These are phyloP conservation scores for Aptenodytes patagonicus DNA, from an alignment of 2,113 vertebrate genomes.

Conservation along the genomic window DNA sequence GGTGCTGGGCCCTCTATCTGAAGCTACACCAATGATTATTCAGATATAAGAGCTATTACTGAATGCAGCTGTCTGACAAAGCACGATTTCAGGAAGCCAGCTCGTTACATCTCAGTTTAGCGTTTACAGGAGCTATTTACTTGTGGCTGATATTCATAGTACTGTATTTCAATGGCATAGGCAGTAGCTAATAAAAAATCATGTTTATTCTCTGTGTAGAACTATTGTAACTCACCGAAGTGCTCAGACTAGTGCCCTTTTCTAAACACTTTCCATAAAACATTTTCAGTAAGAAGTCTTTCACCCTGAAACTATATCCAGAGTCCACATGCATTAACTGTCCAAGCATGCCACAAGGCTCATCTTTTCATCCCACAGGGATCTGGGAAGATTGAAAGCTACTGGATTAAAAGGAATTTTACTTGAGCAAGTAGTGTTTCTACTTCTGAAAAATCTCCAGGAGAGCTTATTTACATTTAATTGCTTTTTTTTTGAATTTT, in stretches of 20 bases:
- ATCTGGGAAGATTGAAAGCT: slow-evolving; percentile 29
- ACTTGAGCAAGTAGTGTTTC: slow-evolving; percentile 7
- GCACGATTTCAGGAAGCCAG: neutral
- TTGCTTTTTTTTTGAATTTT: neutral
- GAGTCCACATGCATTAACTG: slow-evolving; percentile 20
- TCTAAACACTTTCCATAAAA: neutral
- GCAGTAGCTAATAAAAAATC: neutral
- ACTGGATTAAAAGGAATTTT: slow-evolving; percentile 31
- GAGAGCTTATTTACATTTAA: slow-evolving; percentile 27
- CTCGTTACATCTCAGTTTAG: neutral
- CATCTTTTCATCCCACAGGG: slow-evolving; percentile 38
- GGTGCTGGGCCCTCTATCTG: neutral
- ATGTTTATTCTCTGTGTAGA: neutral
- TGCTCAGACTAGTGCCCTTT: neutral
- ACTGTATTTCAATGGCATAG: neutral
- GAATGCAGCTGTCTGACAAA: neutral
- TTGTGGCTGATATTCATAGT: neutral
- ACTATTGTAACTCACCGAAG: neutral
- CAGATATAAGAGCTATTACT: neutral
- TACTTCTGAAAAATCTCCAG: slow-evolving; percentile 30
- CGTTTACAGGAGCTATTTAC: neutral
- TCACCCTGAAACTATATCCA: neutral
- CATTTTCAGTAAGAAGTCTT: neutral
- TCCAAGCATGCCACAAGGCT: slow-evolving; percentile 4
- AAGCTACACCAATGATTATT: neutral